Conservation (phyloP, 2,888 invertebrate species). For the Ophonus ardosiacus region DNA sequence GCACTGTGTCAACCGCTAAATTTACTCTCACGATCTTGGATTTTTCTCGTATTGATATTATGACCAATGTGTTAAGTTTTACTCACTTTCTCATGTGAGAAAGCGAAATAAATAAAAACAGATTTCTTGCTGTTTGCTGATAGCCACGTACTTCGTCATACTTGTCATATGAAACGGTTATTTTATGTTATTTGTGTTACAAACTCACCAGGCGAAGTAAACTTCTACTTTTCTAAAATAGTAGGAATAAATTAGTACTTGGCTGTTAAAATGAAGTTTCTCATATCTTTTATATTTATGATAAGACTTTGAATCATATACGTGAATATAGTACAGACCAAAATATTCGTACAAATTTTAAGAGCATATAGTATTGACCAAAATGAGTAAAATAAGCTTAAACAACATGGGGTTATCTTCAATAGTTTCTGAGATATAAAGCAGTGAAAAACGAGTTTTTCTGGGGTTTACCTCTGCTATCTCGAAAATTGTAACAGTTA, state of each 20-base stretch:
- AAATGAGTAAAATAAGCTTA: too few species aligned
- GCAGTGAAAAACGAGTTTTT: too few species aligned
- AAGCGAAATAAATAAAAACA: conserved; percentile 36
- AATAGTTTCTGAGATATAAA: too few species aligned
- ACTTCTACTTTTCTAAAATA: background rate
- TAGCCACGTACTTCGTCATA: background rate
- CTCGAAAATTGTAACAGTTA: too few species aligned
- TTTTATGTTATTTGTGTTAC: conserved; percentile 4
- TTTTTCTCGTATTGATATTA: conserved; percentile 7
- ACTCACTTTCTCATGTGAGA: conserved; percentile 25
- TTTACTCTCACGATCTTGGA: conserved; percentile 1
- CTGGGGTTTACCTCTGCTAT: too few species aligned
- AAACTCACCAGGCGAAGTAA: background rate
- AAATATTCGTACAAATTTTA: too few species aligned
- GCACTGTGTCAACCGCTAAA: conserved; percentile 44
- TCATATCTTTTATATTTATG: too few species aligned
- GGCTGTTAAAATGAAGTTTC: too few species aligned
- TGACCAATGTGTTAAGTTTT: conserved; percentile 2
- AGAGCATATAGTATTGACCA: too few species aligned
- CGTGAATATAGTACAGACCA: too few species aligned
- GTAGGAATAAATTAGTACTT: background rate
- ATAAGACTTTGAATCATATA: too few species aligned
- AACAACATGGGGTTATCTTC: too few species aligned
- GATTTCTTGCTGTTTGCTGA: conserved; percentile 14
- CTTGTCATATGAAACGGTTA: background rate